Conservation (phyloP, 2,113 vertebrate species). For the Ictidomys tridecemlineatus region DNA sequence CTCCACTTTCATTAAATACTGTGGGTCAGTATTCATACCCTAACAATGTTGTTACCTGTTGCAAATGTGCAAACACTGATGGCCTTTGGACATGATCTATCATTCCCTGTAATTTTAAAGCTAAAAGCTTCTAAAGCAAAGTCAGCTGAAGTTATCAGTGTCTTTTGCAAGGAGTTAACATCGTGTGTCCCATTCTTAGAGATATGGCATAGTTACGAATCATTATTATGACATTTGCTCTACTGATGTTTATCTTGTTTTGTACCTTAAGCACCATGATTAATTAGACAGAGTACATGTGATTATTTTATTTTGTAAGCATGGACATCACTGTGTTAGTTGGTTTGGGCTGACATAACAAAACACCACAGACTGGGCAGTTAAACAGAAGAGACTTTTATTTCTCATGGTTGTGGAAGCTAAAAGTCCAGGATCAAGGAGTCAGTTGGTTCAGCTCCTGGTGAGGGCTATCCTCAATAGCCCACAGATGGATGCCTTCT, state of each 20-base stretch:
- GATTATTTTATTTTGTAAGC: slow-evolving; percentile 36
- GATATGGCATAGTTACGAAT: not conserved
- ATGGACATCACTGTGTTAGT: not conserved
- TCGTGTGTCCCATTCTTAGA: not conserved
- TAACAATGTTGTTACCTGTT: not conserved
- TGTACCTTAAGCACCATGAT: not conserved
- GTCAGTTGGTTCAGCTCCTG: not conserved
- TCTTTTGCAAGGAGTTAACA: not conserved
- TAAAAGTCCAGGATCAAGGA: not conserved
- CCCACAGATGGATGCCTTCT: not conserved
- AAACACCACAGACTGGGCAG: not conserved
- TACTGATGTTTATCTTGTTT: not conserved
- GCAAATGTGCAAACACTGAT: not conserved
- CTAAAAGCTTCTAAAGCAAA: slow-evolving; percentile 4
- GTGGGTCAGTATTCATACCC: not conserved
- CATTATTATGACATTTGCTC: not conserved
- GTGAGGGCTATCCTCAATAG: not conserved
- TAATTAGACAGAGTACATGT: not conserved
- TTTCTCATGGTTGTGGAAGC: not conserved
- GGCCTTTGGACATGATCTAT: not conserved
- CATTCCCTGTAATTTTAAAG: not conserved
- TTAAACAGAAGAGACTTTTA: not conserved
- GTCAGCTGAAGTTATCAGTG: not conserved
- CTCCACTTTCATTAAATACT: no score
- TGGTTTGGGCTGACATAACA: not conserved